phyloP scores from a whole-genome alignment of 2,797 vertebrate genomes.

The Spatula clypeata region DNA sequence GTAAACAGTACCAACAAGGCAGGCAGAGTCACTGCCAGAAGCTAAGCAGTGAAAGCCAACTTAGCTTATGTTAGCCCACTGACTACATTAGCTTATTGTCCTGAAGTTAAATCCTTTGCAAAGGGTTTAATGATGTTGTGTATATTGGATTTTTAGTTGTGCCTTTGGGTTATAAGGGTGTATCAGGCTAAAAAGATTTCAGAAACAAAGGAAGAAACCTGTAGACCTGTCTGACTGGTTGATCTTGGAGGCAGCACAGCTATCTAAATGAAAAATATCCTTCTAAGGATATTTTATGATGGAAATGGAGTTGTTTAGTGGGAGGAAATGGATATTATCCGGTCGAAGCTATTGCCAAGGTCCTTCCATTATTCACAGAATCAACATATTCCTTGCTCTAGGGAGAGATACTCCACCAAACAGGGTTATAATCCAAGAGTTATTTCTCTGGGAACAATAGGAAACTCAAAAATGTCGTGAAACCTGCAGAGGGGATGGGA shows the following conservation, averaged over 20 bases:
- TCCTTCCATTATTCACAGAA: conserved; percentile 73
- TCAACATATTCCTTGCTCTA: conserved; percentile 73
- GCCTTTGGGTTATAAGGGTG: not conserved
- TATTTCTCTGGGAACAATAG: conserved; percentile 48
- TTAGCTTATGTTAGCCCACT: not conserved
- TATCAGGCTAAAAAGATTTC: not conserved
- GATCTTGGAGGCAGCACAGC: conserved; percentile 14
- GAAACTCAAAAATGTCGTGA: not conserved
- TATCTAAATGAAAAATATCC: conserved; percentile 73
- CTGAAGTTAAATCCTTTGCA: conserved; percentile 20
- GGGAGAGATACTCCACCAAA: conserved; percentile 62
- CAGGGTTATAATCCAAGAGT: conserved; percentile 30
- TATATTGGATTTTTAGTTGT: conserved; percentile 1
- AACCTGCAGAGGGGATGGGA: conserved; percentile 15
- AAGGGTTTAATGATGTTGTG: not conserved
- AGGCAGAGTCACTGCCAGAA: not conserved
- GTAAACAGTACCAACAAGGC: conserved; percentile 11
- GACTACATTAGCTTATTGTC: conserved; percentile 19
- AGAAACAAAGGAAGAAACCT: not conserved
- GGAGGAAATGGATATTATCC: conserved; percentile 80
- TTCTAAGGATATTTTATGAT: conserved; percentile 81
- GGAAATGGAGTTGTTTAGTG: conserved; percentile 59
- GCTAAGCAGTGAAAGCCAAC: not conserved
- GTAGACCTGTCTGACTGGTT: conserved; percentile 35
- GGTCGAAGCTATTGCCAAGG: conserved; percentile 53